phyloP scores from a whole-genome alignment of 2,888 invertebrate species.

The Idaea straminata region DNA sequence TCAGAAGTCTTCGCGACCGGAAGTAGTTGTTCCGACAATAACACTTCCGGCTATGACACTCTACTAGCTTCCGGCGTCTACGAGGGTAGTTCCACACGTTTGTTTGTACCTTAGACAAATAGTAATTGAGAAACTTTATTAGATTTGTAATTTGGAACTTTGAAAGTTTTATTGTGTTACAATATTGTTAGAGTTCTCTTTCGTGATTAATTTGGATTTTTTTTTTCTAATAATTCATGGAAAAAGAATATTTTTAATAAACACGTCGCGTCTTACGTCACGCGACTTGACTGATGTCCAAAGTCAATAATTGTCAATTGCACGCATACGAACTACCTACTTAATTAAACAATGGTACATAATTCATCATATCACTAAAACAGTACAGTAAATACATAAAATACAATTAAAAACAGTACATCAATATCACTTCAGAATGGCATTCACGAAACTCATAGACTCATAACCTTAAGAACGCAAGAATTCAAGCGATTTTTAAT shows the following conservation, averaged over 20 bases:
- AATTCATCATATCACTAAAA: background rate
- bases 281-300: too few species aligned
- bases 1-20: conserved; percentile 71
- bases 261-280: too few species aligned
- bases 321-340: too few species aligned
- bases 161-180: background rate
- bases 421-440: conserved; percentile 33
- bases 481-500: conserved; percentile 76
- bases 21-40: conserved; percentile 77
- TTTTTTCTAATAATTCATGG: background rate
- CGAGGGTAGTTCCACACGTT: conserved; percentile 69
- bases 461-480: conserved; percentile 75
- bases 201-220: background rate
- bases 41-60: conserved; percentile 77
- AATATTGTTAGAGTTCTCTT: background rate
- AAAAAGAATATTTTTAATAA: too few species aligned
- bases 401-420: conserved; percentile 9
- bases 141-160: background rate
- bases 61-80: conserved; percentile 69
- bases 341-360: background rate
- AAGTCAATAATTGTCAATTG: too few species aligned
- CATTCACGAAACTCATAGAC: conserved; percentile 43
- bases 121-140: conserved; percentile 38
- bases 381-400: background rate
- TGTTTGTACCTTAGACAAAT: conserved; percentile 73